Evolutionary conservation across 53 echinoderm and acorn worm species (phyloP).

Genomic region (Henricia sp.): DNA sequence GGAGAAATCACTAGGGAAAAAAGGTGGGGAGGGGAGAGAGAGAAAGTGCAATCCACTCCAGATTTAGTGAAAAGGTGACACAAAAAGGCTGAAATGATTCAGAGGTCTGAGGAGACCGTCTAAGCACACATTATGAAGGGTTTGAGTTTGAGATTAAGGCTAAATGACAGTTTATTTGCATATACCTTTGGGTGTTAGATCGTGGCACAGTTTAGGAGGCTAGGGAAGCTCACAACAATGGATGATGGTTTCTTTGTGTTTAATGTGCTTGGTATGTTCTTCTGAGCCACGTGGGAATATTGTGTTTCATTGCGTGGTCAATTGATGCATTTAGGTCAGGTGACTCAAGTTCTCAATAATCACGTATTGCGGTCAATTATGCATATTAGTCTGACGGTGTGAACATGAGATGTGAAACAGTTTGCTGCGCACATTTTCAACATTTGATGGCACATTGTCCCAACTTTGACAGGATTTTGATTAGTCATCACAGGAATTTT

Average conservation of each 20-base stretch:
- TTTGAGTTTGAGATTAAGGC: constrained; percentile 8
- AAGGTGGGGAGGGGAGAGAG: neutral
- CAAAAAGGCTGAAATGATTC: constrained; percentile 19
- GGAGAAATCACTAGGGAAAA: neutral
- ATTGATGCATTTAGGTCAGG: constrained; percentile 6
- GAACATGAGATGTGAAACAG: neutral
- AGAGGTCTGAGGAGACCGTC: neutral
- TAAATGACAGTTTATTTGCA: constrained; percentile 43
- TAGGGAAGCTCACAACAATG: neutral
- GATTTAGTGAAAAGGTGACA: neutral
- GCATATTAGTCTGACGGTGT: neutral
- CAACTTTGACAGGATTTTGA: too few relatives aligned
- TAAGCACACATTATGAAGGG: neutral
- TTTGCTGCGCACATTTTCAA: too few relatives aligned
- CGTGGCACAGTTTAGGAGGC: neutral
- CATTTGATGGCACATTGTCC: too few relatives aligned
- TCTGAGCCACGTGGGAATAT: neutral
- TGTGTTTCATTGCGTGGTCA: neutral
- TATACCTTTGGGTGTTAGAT: neutral
- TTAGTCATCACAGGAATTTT: too few relatives aligned
- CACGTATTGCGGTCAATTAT: constrained; percentile 4
- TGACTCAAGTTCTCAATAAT: too few relatives aligned
- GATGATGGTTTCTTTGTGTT: neutral
- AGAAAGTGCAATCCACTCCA: constrained; percentile 28
- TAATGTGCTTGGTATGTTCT: neutral